Conservation (phyloP, 1,140 invertebrate species). For the Pararge aegeria region DNA sequence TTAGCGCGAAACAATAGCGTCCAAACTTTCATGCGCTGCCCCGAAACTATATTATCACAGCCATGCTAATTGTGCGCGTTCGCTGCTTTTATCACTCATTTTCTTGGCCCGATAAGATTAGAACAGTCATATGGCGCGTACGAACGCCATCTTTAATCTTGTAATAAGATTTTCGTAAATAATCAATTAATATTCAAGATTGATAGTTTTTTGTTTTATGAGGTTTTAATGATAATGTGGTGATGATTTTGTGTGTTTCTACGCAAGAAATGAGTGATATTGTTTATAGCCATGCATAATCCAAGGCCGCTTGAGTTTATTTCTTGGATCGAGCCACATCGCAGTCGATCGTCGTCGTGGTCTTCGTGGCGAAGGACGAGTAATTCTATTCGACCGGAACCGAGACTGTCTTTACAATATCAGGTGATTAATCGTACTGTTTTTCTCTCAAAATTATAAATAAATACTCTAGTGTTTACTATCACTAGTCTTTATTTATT, state of each 20-base stretch:
- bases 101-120: slow-evolving; percentile 66
- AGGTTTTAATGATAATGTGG: slow-evolving; percentile 50
- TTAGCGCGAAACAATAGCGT: slow-evolving; percentile 41
- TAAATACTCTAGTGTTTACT: too few species aligned
- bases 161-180: slow-evolving; percentile 37
- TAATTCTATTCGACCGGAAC: slow-evolving; percentile 44
- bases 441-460: background rate
- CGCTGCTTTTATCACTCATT: slow-evolving; percentile 64
- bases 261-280: slow-evolving; percentile 55
- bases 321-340: slow-evolving; percentile 37
- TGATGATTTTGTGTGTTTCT: slow-evolving; percentile 33
- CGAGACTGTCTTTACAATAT: slow-evolving; percentile 63
- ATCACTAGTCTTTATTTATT: too few species aligned
- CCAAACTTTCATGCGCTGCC: slow-evolving; percentile 43
- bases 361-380: slow-evolving; percentile 48
- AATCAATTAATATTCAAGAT: slow-evolving; percentile 19
- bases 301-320: slow-evolving; percentile 45
- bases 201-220: background rate
- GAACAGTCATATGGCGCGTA: slow-evolving; percentile 60
- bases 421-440: slow-evolving; percentile 40
- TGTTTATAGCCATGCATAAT: slow-evolving; percentile 55
- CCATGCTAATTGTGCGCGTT: slow-evolving; percentile 64
- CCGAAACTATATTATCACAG: slow-evolving; percentile 56
- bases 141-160: slow-evolving; percentile 45
- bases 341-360: slow-evolving; percentile 60